Evolutionary conservation across 2,113 vertebrate genomes (phyloP), one percentile per base, ranked within the genome.

Genomic region (Clarias magur): DNA sequence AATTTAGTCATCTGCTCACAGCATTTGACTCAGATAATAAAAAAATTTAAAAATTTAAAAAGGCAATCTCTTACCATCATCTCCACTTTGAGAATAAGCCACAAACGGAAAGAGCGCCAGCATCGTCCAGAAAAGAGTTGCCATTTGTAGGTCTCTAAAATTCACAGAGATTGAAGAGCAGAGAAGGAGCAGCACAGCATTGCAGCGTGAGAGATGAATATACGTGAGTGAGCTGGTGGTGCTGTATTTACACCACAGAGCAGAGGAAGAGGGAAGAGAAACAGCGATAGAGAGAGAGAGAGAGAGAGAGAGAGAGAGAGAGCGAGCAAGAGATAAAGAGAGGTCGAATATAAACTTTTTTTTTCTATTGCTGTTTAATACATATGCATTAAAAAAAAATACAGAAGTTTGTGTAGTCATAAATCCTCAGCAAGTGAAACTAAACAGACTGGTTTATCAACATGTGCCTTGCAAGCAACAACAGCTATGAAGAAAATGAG

Each of bases 21-120:
- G 54, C 15, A n/a, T n/a, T 53, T 67, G 13, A 83, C 5, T 73
- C 9, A 34, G 30, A 30, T 68, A 68, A 75, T 8, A 25, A 81
- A 4, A 8, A 48, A 48, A 8, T 3, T 2, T 2, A 48, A 48
- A 48, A 42, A 34, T 1, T 34, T 34, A 34, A 34, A 5, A 42
- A 42, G 6, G 4, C 4, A 48, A 48, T 48, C 13, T 65, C 86
- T 88, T 86, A 90, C 89, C 86, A 48, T 82, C 84, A 84, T 90
- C 89, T 80, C 89, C 89, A 84, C 89, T 90, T 72, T 90, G 70
- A 38, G 84, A 88, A 82, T 80, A 17, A 72, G 23, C 59, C 17
- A 84, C 68, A 59, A 87, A 79, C 2, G 83, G 82, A 60, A 17
- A 88, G 53, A 90, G 57, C 15, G 65, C 23, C 12, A 79, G 57